Conservation (phyloP, 2,888 invertebrate genomes). For the Dorcus parallelipipedus region DNA sequence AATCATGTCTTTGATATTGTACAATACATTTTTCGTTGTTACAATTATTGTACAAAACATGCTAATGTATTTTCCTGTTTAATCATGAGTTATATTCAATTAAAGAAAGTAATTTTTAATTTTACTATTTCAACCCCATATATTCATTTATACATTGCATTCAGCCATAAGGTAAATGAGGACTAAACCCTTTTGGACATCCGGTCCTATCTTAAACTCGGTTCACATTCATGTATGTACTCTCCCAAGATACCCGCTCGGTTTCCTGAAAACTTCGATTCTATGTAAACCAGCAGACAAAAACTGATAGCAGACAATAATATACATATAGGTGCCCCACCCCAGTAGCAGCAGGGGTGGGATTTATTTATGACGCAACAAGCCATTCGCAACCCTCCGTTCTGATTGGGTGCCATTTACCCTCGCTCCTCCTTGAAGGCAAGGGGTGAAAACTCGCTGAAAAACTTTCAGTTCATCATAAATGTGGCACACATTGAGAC, state of each 20-base stretch:
- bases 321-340: neutral
- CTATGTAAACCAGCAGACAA: neutral
- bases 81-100: too few species aligned
- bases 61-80: too few species aligned
- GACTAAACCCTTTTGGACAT: too few species aligned
- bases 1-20: too few species aligned
- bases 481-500: slow-evolving; percentile 40
- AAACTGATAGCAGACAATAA: slow-evolving; percentile 1
- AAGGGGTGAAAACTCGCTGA: slow-evolving; percentile 34
- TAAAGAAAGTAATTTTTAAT: too few species aligned
- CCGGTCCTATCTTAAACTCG: too few species aligned
- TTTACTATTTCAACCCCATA: too few species aligned
- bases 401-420: slow-evolving; percentile 41
- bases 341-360: slow-evolving; percentile 5
- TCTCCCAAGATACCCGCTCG: neutral
- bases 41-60: too few species aligned
- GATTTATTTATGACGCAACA: slow-evolving; percentile 23
- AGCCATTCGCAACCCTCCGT: slow-evolving; percentile 35
- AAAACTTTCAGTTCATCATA: slow-evolving; percentile 47
- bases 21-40: too few species aligned
- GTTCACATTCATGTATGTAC: too few species aligned
- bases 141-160: too few species aligned
- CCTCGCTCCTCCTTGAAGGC: slow-evolving; percentile 35
- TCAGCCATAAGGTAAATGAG: too few species aligned
- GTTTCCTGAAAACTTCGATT: slow-evolving; percentile 2